These are phyloP conservation scores for Belonocnema kinseyi DNA, from an alignment of 1,140 invertebrate species.

Conservation along the genomic window DNA sequence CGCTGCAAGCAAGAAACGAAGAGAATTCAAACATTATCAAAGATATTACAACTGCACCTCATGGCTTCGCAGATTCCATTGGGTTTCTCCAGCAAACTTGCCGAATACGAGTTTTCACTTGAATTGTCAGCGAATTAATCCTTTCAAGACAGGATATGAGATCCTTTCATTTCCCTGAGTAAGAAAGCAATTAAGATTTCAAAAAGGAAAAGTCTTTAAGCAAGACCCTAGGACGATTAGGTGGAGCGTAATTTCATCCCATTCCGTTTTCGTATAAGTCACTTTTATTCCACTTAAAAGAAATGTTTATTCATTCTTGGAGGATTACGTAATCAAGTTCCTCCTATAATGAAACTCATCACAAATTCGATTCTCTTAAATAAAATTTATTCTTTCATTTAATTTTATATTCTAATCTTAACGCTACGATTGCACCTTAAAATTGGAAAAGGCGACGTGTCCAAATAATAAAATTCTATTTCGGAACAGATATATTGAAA, in stretches of 20 bases:
- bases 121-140: slow-evolving; percentile 65
- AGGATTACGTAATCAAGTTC: background rate
- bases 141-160: slow-evolving; percentile 44
- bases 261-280: slow-evolving; percentile 19
- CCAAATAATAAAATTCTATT: too few species aligned
- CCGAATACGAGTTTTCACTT: slow-evolving; percentile 62
- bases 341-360: background rate
- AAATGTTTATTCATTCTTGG: slow-evolving; percentile 9
- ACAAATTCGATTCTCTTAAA: background rate
- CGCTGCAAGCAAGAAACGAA: slow-evolving; percentile 32
- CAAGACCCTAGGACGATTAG: slow-evolving; percentile 4
- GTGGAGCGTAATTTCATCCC: slow-evolving; percentile 8
- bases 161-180: slow-evolving; percentile 32
- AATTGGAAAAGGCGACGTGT: too few species aligned
- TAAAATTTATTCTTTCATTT: background rate
- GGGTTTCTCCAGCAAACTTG: slow-evolving; percentile 52
- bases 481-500: too few species aligned
- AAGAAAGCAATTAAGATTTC: slow-evolving; percentile 24
- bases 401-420: background rate
- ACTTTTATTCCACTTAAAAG: slow-evolving; percentile 2
- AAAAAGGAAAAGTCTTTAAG: slow-evolving; percentile 32
- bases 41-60: slow-evolving; percentile 47
- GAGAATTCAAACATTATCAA: slow-evolving; percentile 58
- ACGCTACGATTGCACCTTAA: too few species aligned
- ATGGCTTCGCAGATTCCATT: slow-evolving; percentile 19